A percentile compares a stretch with the other conserved stretches of the same genome.
Evolutionary conservation across 2,888 invertebrate species (phyloP).

Genomic region (Drosophila leonis): DNA sequence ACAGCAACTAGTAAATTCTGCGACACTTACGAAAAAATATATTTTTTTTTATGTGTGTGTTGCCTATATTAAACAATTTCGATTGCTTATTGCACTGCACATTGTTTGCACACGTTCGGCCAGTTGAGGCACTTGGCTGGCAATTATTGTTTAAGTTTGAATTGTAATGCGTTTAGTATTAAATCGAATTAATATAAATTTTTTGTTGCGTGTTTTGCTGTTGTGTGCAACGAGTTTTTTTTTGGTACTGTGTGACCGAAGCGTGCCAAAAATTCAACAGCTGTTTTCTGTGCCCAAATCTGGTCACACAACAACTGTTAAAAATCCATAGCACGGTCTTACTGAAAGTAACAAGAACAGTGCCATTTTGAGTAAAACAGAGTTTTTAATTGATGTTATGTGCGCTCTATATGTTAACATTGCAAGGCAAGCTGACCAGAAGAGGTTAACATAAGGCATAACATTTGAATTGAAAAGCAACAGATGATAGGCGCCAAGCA

Average conservation of each 20-base stretch:
- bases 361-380: slow-evolving; percentile 13
- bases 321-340: slow-evolving; percentile 30
- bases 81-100: slow-evolving; percentile 56
- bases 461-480: slow-evolving; percentile 18
- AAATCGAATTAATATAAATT: slow-evolving; percentile 54
- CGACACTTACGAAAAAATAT: slow-evolving; percentile 74
- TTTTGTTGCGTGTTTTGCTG: slow-evolving; percentile 66
- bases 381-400: background rate
- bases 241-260: slow-evolving; percentile 55
- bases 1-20: slow-evolving; percentile 81
- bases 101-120: slow-evolving; percentile 28
- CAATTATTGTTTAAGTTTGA: slow-evolving; percentile 33
- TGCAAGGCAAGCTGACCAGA: background rate
- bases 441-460: background rate
- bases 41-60: slow-evolving; percentile 44
- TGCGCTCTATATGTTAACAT: background rate
- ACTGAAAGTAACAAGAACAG: background rate
- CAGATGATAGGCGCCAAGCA: slow-evolving; percentile 25
- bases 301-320: slow-evolving; percentile 32
- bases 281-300: slow-evolving; percentile 33
- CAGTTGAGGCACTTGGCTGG: slow-evolving; percentile 45
- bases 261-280: slow-evolving; percentile 36
- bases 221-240: slow-evolving; percentile 63
- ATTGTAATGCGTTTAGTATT: slow-evolving; percentile 42
- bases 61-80: slow-evolving; percentile 51